A percentile compares a stretch with the other conserved stretches of the same genome.
phyloP scores from a whole-genome alignment of 2,888 invertebrate species.

The Rhogogaster chlorosoma region DNA sequence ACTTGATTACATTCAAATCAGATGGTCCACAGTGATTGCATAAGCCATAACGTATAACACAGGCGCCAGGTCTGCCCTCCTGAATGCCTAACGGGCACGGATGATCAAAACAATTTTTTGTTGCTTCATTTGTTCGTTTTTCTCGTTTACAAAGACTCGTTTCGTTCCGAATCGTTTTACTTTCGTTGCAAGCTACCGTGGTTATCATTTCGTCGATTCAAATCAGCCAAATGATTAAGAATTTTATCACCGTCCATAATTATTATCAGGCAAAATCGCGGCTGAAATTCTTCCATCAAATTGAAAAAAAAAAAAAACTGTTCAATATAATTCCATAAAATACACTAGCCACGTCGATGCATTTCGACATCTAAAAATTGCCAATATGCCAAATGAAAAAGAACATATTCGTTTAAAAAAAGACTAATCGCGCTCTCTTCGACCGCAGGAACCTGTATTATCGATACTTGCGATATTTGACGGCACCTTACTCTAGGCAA shows the following conservation, averaged over 20 bases:
- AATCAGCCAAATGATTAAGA: neutral
- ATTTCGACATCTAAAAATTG: neutral
- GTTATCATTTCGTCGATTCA: neutral
- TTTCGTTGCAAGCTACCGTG: neutral
- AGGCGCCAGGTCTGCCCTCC: slow-evolving; percentile 30
- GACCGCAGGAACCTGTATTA: neutral
- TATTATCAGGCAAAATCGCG: neutral
- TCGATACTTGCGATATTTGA: neutral
- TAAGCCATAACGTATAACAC: slow-evolving; percentile 35
- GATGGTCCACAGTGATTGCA: slow-evolving; percentile 16
- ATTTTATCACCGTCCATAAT: neutral
- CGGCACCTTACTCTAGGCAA: slow-evolving; percentile 5
- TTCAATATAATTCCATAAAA: neutral
- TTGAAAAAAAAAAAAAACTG: neutral
- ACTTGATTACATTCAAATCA: neutral
- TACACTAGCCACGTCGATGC: neutral
- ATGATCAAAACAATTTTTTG: slow-evolving; percentile 51
- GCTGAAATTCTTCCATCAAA: neutral
- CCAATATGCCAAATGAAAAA: neutral
- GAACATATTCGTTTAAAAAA: neutral
- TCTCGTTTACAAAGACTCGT: slow-evolving; percentile 13
- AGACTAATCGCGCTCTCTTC: neutral
- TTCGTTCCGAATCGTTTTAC: neutral
- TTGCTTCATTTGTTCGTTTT: slow-evolving; percentile 3
- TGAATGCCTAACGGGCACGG: slow-evolving; percentile 48